Percentiles rank a stretch among this genome's conserved stretches.
These are phyloP conservation scores for Drosophila saltans DNA, from an alignment of 1,140 invertebrate species.

Conservation along the genomic window DNA sequence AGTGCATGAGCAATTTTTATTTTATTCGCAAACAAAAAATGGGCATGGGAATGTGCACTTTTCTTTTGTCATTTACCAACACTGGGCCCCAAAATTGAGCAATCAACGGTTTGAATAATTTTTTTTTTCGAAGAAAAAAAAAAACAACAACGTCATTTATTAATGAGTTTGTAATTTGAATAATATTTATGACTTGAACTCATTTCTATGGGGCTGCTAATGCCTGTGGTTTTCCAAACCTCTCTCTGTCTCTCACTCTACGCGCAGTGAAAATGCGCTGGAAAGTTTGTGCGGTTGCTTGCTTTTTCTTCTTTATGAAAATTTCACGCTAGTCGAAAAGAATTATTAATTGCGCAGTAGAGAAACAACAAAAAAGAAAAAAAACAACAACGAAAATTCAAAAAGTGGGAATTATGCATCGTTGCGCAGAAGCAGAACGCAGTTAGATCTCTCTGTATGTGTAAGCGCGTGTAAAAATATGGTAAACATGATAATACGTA, in stretches of 20 bases:
- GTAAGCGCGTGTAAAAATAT: slow-evolving; percentile 80
- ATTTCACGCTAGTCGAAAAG: slow-evolving; percentile 80
- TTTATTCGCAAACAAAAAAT: slow-evolving; percentile 35
- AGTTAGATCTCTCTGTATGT: slow-evolving; percentile 42
- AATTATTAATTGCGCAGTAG: slow-evolving; percentile 80
- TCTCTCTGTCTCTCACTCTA: slow-evolving; percentile 4
- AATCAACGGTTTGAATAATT: slow-evolving; percentile 25
- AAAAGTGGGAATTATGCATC: slow-evolving; percentile 79
- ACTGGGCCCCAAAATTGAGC: slow-evolving; percentile 27
- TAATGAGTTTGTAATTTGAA: slow-evolving; percentile 66
- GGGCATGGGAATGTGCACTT: slow-evolving; percentile 4
- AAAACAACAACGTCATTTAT: slow-evolving; percentile 47
- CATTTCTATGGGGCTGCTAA: slow-evolving; percentile 56
- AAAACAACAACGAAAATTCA: slow-evolving; percentile 38
- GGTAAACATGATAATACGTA: slow-evolving; percentile 80
- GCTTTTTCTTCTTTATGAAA: slow-evolving; percentile 74
- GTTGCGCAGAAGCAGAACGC: slow-evolving; percentile 79
- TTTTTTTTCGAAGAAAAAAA: background rate
- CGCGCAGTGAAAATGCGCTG: slow-evolving; percentile 58
- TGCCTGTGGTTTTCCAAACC: slow-evolving; percentile 53
- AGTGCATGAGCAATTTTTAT: slow-evolving; percentile 13
- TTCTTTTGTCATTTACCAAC: slow-evolving; percentile 13
- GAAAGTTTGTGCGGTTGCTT: slow-evolving; percentile 73
- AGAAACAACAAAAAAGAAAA: slow-evolving; percentile 32
- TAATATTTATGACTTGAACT: slow-evolving; percentile 73